A percentile compares a stretch with the other conserved stretches of the same genome.
Conservation (phyloP, 2,113 vertebrate species). For the Anthoscopus minutus region DNA sequence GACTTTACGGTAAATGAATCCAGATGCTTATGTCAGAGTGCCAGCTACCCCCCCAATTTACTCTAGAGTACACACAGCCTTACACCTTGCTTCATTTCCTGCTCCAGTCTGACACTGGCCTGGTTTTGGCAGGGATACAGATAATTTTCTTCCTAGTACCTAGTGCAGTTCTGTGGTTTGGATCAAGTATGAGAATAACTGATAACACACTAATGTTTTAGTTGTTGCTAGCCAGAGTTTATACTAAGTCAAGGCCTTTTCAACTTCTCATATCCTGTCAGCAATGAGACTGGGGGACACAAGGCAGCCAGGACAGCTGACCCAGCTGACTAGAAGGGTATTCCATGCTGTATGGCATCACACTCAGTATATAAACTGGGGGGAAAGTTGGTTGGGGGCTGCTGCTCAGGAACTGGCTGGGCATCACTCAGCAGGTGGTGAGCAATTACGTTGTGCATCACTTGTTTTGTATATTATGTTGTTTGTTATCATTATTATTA, state of each 20-base stretch:
- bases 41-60: neutral
- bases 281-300: neutral
- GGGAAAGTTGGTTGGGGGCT: neutral
- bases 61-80: neutral
- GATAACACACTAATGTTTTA: neutral
- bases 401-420: neutral
- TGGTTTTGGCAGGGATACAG: neutral
- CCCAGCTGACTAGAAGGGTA: neutral
- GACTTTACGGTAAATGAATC: neutral
- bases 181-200: neutral
- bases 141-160: neutral
- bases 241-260: neutral
- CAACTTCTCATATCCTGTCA: neutral
- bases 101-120: neutral
- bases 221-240: neutral
- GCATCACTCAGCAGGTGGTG: neutral
- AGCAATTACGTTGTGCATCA: neutral
- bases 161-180: neutral
- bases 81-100: neutral
- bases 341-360: neutral
- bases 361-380: neutral
- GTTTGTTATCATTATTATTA: fast-evolving
- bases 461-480: neutral
- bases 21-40: neutral
- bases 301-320: neutral